phyloP scores from a whole-genome alignment of 1,140 invertebrate genomes.

The Drosophila parabipectinata region DNA sequence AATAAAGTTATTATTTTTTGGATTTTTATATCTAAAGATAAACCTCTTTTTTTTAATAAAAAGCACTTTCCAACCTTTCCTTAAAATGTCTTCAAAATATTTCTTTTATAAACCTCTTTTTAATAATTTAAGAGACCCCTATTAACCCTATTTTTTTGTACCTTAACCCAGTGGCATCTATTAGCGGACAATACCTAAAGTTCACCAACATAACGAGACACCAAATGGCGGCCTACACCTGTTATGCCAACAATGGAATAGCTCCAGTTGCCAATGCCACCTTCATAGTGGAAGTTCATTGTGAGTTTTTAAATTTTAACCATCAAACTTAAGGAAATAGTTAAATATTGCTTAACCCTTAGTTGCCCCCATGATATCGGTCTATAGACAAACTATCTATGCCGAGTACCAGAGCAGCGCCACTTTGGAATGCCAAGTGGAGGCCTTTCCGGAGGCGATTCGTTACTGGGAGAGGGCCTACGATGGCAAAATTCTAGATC shows the following conservation, averaged over 20 bases:
- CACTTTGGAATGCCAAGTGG: constrained; percentile 91
- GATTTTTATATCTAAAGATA: too few species aligned
- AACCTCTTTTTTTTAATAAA: constrained; percentile 26
- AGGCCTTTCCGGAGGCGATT: constrained; percentile 94
- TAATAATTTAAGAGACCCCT: too few species aligned
- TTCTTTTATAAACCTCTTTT: too few species aligned
- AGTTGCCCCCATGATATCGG: constrained; percentile 93
- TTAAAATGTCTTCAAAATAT: too few species aligned
- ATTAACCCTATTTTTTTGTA: background rate
- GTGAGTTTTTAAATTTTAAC: constrained; percentile 87
- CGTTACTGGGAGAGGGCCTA: constrained; percentile 92
- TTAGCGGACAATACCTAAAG: constrained; percentile 90
- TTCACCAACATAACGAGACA: constrained; percentile 92
- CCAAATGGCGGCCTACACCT: constrained; percentile 94
- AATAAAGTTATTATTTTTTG: too few species aligned
- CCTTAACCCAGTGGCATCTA: constrained; percentile 85
- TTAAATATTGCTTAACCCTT: constrained; percentile 6
- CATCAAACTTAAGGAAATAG: too few species aligned
- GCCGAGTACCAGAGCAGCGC: constrained; percentile 88
- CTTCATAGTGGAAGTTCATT: constrained; percentile 93
- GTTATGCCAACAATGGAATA: constrained; percentile 94
- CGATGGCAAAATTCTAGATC: constrained; percentile 90
- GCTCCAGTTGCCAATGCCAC: constrained; percentile 92
- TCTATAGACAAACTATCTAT: constrained; percentile 90
- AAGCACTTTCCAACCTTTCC: too few species aligned